Evolutionary conservation across 2,113 vertebrate genomes (phyloP), one percentile per base, ranked within the genome.

Genomic region (Cinclus cinclus): DNA sequence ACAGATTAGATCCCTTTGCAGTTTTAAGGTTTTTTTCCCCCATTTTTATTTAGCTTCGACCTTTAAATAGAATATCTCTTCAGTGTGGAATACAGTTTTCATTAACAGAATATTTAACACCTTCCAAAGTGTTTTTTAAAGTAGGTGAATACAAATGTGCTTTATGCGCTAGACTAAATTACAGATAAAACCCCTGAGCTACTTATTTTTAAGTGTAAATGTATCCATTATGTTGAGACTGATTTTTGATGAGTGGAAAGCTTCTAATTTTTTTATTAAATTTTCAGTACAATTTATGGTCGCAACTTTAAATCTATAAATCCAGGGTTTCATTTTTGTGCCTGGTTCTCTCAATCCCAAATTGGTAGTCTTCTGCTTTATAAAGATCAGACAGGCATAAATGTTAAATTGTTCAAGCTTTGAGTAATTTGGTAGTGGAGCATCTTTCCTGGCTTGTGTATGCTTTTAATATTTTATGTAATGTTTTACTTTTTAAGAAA

Each of bases 11-110:
- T 60, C 15, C 4, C 42, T 84, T 31, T 46, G 15, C 5, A 3
- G 17, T 10, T 59, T 65, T 65, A 30, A 46, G 5, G 2, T 0
- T 10, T 44, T 14, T 13, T 7, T 1, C 2, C 3, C 4, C 4
- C 6, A 2, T 84, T 84, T 70, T 81, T 77, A 28, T 67, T 91
- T 79, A 58, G 17, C 17, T 56, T 87, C 41, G 69, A 0, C 16
- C 2, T 79, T 92, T 68, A 49, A 53, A 58, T n/a, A 16, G 14
- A 56, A 6, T 63, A 37, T 58, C 7, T 82, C 24, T 67, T 78
- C 42, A 41, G 19, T 71, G 25, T 20, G 6, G 16, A 77, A 13
- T 58, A 19, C 12, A 17, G 7, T 77, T 87, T 81, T 80, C 30
- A 87, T 25, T 55, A 77, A 21, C n/a, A 63, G 28, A 4, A 2